Conservation (phyloP, 1,140 invertebrate species). For the Drosophila littoralis region DNA sequence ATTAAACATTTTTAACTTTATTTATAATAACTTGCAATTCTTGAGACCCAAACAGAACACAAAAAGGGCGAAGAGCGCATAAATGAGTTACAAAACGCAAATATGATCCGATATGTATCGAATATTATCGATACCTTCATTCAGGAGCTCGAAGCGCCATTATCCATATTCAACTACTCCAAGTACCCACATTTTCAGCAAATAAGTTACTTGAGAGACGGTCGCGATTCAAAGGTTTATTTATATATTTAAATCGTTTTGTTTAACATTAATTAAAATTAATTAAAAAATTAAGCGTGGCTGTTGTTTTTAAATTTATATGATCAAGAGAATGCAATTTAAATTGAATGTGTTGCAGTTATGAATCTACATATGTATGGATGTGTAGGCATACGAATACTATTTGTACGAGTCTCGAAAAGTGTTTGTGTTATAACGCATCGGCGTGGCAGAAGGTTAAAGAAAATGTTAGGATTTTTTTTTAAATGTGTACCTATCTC, state of each 20-base stretch:
- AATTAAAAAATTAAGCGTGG: constrained; percentile 80
- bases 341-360: constrained; percentile 71
- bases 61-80: constrained; percentile 28
- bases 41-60: constrained; percentile 42
- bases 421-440: constrained; percentile 25
- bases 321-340: constrained; percentile 77
- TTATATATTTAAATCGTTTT: constrained; percentile 79
- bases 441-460: constrained; percentile 30
- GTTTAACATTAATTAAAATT: constrained; percentile 80
- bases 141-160: not conserved
- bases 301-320: constrained; percentile 76
- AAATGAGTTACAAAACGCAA: constrained; percentile 26
- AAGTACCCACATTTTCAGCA: not conserved
- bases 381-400: constrained; percentile 66
- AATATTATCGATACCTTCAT: constrained; percentile 8
- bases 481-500: constrained; percentile 5
- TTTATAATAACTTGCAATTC: constrained; percentile 28
- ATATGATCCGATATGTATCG: constrained; percentile 29
- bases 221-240: constrained; percentile 73
- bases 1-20: constrained; percentile 24
- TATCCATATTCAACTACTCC: not conserved
- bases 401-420: constrained; percentile 50
- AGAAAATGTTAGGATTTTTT: not conserved
- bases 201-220: constrained; percentile 6
- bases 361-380: constrained; percentile 56